Conservation (phyloP, 2,113 vertebrate genomes). For the Ahaetulla prasina region DNA sequence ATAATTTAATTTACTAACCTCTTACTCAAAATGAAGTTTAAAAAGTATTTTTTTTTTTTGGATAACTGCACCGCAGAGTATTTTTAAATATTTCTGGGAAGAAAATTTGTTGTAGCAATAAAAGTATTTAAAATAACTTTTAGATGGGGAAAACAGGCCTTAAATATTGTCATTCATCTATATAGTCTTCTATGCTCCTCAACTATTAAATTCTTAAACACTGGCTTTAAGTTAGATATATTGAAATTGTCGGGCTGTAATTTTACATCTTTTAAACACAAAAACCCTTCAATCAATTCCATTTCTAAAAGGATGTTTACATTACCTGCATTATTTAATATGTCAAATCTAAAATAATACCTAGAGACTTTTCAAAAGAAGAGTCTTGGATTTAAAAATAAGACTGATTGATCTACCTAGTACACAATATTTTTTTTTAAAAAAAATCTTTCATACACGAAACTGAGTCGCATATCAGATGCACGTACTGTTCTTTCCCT, state of each 20-base stretch:
- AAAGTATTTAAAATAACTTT: neutral
- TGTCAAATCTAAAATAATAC: neutral
- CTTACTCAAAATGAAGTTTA: neutral
- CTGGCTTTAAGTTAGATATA: neutral
- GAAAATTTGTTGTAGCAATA: neutral
- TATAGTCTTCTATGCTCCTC: neutral
- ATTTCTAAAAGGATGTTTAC: neutral
- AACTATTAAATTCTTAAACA: constrained; percentile 7
- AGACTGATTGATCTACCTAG: neutral
- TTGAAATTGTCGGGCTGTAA: neutral
- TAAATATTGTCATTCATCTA: neutral
- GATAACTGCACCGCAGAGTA: neutral
- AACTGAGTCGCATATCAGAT: neutral
- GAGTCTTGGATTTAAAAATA: neutral
- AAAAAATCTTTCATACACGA: neutral
- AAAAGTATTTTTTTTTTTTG: neutral
- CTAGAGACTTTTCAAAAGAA: neutral
- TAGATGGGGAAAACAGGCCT: neutral
- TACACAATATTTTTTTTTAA: neutral
- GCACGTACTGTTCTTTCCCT: neutral
- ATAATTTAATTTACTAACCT: neutral
- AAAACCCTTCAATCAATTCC: constrained; percentile 1
- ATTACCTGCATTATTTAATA: neutral
- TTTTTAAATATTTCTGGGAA: neutral
- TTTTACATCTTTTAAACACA: neutral